Evolutionary conservation across 2,888 invertebrate genomes (phyloP).

Genomic region (Hirtodrosophila duncani): DNA sequence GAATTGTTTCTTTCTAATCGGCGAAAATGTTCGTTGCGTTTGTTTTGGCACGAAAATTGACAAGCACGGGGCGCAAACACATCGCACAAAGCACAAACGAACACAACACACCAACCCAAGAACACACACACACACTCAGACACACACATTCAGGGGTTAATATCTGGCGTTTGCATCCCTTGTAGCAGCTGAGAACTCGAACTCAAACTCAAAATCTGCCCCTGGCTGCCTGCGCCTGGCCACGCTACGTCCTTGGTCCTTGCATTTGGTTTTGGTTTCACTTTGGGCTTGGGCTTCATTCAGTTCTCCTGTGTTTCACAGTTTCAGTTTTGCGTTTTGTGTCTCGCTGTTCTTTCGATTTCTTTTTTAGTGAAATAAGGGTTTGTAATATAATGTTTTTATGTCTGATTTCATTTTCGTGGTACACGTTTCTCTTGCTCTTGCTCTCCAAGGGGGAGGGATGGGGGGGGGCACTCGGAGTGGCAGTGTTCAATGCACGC

Average conservation of each 20-base stretch:
- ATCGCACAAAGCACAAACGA: slow-evolving; percentile 45
- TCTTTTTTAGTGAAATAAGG: slow-evolving; percentile 64
- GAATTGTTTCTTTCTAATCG: slow-evolving; percentile 77
- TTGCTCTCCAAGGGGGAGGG: slow-evolving; percentile 18
- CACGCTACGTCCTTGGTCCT: slow-evolving; percentile 64
- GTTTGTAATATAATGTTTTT: slow-evolving; percentile 76
- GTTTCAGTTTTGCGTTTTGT: slow-evolving; percentile 61
- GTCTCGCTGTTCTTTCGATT: slow-evolving; percentile 49
- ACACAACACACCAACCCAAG: slow-evolving; percentile 9
- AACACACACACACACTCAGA: slow-evolving; percentile 19
- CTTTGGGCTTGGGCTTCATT: too few species aligned
- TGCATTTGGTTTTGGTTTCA: slow-evolving; percentile 19
- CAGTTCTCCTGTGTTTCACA: slow-evolving; percentile 47
- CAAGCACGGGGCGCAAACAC: slow-evolving; percentile 60
- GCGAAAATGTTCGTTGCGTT: slow-evolving; percentile 74
- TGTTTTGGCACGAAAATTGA: slow-evolving; percentile 74
- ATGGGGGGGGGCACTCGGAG: slow-evolving; percentile 16
- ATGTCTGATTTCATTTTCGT: slow-evolving; percentile 71
- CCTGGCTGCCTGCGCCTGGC: too few species aligned
- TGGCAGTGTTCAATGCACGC: slow-evolving; percentile 54
- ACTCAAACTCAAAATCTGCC: slow-evolving; percentile 21
- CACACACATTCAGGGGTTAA: slow-evolving; percentile 52
- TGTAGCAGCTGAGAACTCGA: slow-evolving; percentile 39
- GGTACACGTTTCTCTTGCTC: too few species aligned
- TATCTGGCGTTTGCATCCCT: slow-evolving; percentile 70